Conservation (phyloP, 2,113 vertebrate genomes). For the Psophia crepitans region DNA sequence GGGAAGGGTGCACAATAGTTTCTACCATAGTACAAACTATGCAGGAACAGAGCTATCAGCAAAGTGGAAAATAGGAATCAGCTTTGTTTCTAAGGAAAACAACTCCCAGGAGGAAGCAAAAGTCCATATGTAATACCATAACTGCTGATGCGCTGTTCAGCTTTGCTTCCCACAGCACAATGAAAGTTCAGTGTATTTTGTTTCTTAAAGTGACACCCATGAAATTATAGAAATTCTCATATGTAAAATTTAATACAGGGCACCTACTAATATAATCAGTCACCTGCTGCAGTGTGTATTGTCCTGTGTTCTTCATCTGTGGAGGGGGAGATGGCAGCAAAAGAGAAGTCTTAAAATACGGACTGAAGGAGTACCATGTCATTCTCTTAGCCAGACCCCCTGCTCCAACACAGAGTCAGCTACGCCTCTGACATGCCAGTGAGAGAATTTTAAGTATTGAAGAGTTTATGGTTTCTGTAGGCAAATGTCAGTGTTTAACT, state of each 20-base stretch:
- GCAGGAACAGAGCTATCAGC: slow-evolving; percentile 32
- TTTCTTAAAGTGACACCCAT: slow-evolving; percentile 9
- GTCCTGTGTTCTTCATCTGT: background rate
- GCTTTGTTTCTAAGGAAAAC: slow-evolving; percentile 51
- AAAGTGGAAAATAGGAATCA: slow-evolving; percentile 55
- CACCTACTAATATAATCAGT: background rate
- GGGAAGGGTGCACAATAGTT: slow-evolving; percentile 23
- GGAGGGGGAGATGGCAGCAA: background rate
- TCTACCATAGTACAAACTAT: background rate
- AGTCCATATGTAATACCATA: slow-evolving; percentile 30
- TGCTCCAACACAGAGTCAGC: background rate
- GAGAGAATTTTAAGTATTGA: background rate
- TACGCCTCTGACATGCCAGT: background rate
- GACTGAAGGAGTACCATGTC: background rate
- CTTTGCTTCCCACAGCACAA: slow-evolving; percentile 4
- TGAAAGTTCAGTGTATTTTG: background rate
- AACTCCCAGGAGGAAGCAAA: slow-evolving; percentile 42
- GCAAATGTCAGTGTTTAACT: background rate
- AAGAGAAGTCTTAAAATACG: background rate
- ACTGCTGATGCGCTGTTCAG: background rate
- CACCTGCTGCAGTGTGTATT: background rate
- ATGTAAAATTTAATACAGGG: background rate
- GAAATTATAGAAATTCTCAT: background rate
- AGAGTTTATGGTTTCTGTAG: background rate
- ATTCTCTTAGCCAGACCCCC: background rate